Percentiles rank a stretch among this genome's conserved stretches.
phyloP scores from a whole-genome alignment of 2,797 vertebrate genomes.

The Paguma larvata region DNA sequence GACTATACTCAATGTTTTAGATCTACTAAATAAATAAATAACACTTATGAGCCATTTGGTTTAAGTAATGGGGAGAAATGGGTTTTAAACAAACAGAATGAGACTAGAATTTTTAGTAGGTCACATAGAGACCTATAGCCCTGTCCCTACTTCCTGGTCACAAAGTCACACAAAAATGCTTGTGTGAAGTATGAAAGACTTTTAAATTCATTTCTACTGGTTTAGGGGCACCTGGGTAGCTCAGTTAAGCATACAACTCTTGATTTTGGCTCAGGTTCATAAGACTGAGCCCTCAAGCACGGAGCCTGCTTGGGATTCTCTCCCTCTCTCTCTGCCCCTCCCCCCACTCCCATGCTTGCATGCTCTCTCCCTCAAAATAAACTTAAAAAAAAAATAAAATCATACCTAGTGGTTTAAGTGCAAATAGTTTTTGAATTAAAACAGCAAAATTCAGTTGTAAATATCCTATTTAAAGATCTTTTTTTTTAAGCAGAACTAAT shows the following conservation, averaged over 20 bases:
- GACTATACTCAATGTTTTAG: conserved; percentile 15
- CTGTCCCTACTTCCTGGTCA: too few species aligned
- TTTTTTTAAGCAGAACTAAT: not conserved
- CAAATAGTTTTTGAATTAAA: not conserved
- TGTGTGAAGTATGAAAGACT: not conserved
- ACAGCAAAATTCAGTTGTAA: not conserved
- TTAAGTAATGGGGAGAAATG: not conserved
- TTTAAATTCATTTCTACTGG: not conserved
- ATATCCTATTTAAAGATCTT: not conserved
- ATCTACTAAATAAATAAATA: not conserved
- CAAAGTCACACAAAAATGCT: not conserved
- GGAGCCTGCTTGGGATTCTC: too few species aligned
- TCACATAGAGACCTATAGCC: not conserved
- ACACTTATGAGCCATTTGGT: not conserved
- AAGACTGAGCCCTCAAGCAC: too few species aligned
- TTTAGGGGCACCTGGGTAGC: not conserved
- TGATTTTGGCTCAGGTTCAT: too few species aligned
- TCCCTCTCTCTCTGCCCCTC: too few species aligned
- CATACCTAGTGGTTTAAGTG: not conserved
- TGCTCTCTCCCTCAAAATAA: too few species aligned
- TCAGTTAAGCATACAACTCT: too few species aligned
- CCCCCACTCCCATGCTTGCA: too few species aligned
- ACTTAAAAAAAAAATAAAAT: not conserved
- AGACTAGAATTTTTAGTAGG: not conserved
- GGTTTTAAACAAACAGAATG: not conserved